Percentiles rank a stretch among this genome's conserved stretches.
Evolutionary conservation across 2,797 vertebrate genomes (phyloP).

Genomic region (Chloroceryle inda): DNA sequence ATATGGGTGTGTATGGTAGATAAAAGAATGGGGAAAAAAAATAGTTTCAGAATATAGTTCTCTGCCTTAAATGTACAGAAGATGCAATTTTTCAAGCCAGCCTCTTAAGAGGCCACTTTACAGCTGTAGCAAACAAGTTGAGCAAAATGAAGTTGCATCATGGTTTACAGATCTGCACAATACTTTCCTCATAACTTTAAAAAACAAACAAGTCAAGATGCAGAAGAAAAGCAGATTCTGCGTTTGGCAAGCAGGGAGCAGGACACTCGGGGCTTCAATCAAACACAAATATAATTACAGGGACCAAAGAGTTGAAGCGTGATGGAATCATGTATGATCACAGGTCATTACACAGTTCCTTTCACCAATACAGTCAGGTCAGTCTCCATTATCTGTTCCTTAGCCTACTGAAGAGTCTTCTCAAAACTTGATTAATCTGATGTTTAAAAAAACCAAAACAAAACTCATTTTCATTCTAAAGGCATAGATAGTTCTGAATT

Average conservation of each 20-base stretch:
- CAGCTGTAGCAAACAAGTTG: not conserved
- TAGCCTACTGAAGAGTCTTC: not conserved
- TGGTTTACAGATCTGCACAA: not conserved
- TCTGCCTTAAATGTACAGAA: not conserved
- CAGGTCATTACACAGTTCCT: not conserved
- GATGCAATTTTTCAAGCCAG: not conserved
- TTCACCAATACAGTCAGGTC: not conserved
- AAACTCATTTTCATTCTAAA: not conserved
- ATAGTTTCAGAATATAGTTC: not conserved
- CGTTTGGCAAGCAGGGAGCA: not conserved
- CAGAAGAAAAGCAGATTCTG: not conserved
- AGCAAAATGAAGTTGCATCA: not conserved
- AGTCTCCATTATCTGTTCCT: not conserved
- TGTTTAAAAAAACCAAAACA: not conserved
- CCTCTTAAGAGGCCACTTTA: not conserved
- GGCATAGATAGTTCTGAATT: not conserved
- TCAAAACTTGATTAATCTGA: not conserved
- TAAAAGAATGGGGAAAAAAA: no score
- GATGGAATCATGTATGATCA: not conserved
- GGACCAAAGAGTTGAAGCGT: not conserved
- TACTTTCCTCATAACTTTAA: not conserved
- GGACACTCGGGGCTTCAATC: not conserved
- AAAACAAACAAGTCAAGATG: not conserved
- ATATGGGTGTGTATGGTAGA: not conserved
- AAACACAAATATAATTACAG: not conserved